Conservation (phyloP, 1,140 invertebrate genomes). For the Saccostrea glomerata region DNA sequence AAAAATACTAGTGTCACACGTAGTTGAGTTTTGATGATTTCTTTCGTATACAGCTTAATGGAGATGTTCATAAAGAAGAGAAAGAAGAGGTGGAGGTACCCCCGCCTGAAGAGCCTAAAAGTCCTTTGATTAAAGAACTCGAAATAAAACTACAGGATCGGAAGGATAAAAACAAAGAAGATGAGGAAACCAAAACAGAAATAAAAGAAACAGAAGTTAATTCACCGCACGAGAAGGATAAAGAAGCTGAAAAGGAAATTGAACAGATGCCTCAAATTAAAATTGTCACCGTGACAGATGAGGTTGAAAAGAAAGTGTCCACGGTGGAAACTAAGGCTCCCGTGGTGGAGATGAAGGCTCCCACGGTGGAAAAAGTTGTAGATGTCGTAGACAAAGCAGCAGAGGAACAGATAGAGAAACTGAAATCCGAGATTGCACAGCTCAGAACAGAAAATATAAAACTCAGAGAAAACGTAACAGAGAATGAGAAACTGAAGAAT, state of each 20-base stretch:
- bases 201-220: constrained; percentile 7
- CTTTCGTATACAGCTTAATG: constrained; percentile 34
- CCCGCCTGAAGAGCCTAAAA: constrained; percentile 2
- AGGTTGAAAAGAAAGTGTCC: neutral
- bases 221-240: neutral
- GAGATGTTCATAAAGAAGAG: constrained; percentile 29
- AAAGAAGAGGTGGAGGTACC: constrained; percentile 26
- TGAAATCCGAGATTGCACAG: constrained; percentile 27
- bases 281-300: neutral
- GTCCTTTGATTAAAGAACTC: constrained; percentile 53
- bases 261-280: neutral
- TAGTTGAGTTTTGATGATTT: neutral
- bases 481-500: constrained; percentile 19
- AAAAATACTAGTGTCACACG: too few species aligned
- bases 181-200: neutral
- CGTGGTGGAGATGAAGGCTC: neutral
- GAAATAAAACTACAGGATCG: constrained; percentile 47
- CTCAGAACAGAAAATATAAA: constrained; percentile 35
- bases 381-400: neutral
- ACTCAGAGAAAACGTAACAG: neutral
- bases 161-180: neutral
- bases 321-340: neutral
- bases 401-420: constrained; percentile 19
- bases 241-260: neutral
- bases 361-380: neutral